Conservation (phyloP, 2,113 vertebrate genomes). For the Heterochromis multidens region DNA sequence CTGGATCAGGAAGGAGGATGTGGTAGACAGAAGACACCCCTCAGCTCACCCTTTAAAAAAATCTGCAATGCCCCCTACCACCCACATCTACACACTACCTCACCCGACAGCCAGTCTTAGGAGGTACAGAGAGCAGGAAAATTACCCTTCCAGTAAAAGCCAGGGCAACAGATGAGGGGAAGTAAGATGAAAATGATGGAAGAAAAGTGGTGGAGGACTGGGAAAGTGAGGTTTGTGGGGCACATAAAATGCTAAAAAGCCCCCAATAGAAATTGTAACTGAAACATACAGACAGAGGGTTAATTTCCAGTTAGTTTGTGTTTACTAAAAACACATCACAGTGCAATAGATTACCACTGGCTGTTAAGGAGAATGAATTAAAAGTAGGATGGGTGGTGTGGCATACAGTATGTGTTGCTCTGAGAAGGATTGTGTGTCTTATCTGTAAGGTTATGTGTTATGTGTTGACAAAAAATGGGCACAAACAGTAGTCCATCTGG, state of each 20-base stretch:
- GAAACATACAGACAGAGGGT: constrained; percentile 10
- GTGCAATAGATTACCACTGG: background rate
- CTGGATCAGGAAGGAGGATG: constrained; percentile 74
- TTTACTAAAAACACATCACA: constrained; percentile 27
- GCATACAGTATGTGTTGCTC: background rate
- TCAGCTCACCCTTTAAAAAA: constrained; percentile 46
- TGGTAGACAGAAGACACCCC: constrained; percentile 70
- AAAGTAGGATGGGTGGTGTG: background rate
- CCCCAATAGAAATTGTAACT: background rate
- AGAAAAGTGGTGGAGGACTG: background rate
- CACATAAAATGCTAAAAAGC: background rate
- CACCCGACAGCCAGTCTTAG: constrained; percentile 32
- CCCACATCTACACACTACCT: constrained; percentile 54
- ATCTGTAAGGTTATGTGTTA: constrained; percentile 11
- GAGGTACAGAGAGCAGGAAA: constrained; percentile 54
- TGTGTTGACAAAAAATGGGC: constrained; percentile 21
- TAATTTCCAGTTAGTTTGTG: constrained; percentile 16
- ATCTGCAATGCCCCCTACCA: constrained; percentile 54
- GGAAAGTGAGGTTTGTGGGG: background rate
- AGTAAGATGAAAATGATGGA: constrained; percentile 9
- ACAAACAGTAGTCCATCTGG: constrained; percentile 60
- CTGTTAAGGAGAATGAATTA: background rate
- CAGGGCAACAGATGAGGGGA: constrained; percentile 46
- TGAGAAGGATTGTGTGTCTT: background rate
- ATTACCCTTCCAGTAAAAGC: constrained; percentile 68